Conservation (phyloP, 2,113 vertebrate species). For the Cyphomyrus discorhynchus region DNA sequence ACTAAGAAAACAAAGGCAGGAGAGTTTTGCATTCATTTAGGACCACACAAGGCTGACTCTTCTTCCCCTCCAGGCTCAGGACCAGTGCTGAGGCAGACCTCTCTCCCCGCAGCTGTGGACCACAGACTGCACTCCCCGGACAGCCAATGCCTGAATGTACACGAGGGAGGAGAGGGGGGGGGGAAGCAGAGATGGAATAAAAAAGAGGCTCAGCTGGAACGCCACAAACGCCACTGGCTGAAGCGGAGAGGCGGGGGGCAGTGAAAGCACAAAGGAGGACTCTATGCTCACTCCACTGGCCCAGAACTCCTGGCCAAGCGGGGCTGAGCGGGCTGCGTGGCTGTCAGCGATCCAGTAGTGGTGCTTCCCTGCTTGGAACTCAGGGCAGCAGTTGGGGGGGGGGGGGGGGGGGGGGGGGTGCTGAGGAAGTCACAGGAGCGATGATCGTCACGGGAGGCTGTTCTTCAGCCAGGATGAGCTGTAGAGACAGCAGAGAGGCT, state of each 20-base stretch:
- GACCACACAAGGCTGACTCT: slow-evolving; percentile 8
- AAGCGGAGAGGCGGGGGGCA: background rate
- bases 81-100: background rate
- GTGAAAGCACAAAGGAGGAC: background rate
- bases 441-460: background rate
- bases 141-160: slow-evolving; percentile 25
- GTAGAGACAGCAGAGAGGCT: background rate
- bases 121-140: slow-evolving; percentile 23
- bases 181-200: background rate
- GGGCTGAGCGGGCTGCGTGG: background rate
- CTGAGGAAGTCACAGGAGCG: background rate
- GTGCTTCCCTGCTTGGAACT: background rate
- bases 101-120: slow-evolving; percentile 13
- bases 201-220: slow-evolving; percentile 8
- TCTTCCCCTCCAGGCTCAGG: background rate
- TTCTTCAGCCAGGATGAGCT: slow-evolving; percentile 6
- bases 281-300: background rate
- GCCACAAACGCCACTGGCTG: background rate
- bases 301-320: background rate
- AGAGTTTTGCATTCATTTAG: slow-evolving; percentile 13
- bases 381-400: background rate
- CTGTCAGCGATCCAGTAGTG: background rate
- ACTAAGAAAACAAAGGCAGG: background rate
- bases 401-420: background rate
- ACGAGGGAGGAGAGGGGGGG: background rate